Percentiles rank a stretch among this genome's conserved stretches.
Evolutionary conservation across 2,888 invertebrate genomes (phyloP).

Genomic region (Punctoribates punctum): DNA sequence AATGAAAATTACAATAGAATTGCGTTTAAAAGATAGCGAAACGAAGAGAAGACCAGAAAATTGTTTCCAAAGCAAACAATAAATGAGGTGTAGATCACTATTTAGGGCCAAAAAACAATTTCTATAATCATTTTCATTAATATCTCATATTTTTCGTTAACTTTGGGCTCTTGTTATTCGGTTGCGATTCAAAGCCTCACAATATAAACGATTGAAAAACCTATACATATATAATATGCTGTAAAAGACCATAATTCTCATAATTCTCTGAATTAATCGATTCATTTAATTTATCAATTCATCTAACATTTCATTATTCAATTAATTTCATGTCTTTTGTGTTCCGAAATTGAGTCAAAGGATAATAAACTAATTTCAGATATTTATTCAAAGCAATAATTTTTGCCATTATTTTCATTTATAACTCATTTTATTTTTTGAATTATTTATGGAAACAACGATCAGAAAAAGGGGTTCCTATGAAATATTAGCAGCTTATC

Average conservation of each 20-base stretch:
- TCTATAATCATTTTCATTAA: constrained; percentile 9
- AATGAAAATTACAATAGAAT: constrained; percentile 9
- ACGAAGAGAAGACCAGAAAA: neutral
- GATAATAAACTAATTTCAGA: too few species aligned
- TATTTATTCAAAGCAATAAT: too few species aligned
- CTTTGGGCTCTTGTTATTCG: neutral
- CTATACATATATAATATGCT: neutral
- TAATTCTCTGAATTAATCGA: neutral
- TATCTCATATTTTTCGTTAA: neutral
- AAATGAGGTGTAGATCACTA: constrained; percentile 16
- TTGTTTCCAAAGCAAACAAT: neutral
- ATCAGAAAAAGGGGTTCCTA: too few species aligned
- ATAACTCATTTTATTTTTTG: too few species aligned
- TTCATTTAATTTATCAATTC: neutral
- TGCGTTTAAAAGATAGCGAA: neutral
- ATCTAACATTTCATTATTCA: constrained; percentile 29
- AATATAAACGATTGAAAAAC: neutral
- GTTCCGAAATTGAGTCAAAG: neutral
- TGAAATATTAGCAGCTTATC: too few species aligned
- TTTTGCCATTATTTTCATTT: too few species aligned
- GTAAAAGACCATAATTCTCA: neutral
- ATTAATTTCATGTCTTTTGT: neutral
- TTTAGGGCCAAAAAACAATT: constrained; percentile 13
- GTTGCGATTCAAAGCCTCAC: neutral
- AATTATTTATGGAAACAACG: too few species aligned